Conservation (phyloP, 2,888 invertebrate species). For the Agonopterix alstromeriana region DNA sequence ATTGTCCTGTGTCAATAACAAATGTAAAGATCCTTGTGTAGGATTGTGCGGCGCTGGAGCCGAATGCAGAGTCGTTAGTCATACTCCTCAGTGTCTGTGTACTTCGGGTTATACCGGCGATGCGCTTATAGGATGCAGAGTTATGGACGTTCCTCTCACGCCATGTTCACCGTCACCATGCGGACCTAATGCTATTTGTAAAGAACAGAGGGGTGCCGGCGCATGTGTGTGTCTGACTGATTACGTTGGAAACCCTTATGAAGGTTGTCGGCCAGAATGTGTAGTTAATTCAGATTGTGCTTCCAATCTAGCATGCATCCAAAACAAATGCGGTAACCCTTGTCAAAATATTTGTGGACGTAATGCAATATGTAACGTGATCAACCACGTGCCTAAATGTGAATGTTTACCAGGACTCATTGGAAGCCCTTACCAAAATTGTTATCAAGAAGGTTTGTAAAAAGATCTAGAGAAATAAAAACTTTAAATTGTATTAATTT, state of each 20-base stretch:
- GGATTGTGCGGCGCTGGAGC: constrained; percentile 84
- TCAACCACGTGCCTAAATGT: constrained; percentile 83
- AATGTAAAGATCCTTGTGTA: constrained; percentile 85
- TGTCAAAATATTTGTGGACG: constrained; percentile 85
- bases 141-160: constrained; percentile 62
- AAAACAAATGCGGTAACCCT: constrained; percentile 85
- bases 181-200: constrained; percentile 84
- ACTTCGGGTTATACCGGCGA: constrained; percentile 78
- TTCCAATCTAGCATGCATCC: constrained; percentile 82
- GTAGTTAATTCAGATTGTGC: constrained; percentile 84
- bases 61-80: constrained; percentile 84
- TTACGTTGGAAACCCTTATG: constrained; percentile 86
- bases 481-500: background rate
- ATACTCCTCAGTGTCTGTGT: constrained; percentile 86
- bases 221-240: constrained; percentile 82
- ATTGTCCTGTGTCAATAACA: constrained; percentile 83
- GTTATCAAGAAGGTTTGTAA: constrained; percentile 55
- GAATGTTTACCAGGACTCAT: constrained; percentile 79
- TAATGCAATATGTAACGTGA: constrained; percentile 83
- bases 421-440: constrained; percentile 79
- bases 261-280: constrained; percentile 87
- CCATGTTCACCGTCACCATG: constrained; percentile 85
- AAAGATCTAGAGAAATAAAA: background rate
- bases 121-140: constrained; percentile 77
- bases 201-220: constrained; percentile 81